A percentile compares a stretch with the other conserved stretches of the same genome.
phyloP scores from a whole-genome alignment of 2,113 vertebrate species.

The Rhegmatorhina hoffmannsi region DNA sequence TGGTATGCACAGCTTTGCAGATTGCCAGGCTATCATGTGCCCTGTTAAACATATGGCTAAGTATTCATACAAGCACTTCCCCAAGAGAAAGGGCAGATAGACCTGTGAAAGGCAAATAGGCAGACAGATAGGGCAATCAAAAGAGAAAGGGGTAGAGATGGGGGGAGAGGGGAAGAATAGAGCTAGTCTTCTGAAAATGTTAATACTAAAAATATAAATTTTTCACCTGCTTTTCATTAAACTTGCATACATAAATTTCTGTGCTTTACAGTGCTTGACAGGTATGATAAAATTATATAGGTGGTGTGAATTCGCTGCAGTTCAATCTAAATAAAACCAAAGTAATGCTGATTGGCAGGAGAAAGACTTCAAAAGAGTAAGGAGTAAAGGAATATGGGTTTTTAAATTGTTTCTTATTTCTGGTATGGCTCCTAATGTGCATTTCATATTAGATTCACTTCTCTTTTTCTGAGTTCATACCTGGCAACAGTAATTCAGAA shows the following conservation, averaged over 20 bases:
- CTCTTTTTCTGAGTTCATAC: not conserved
- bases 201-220: not conserved
- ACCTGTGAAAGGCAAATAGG: not conserved
- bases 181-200: not conserved
- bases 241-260: not conserved
- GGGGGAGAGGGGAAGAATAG: not conserved
- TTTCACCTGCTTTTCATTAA: constrained; percentile 8
- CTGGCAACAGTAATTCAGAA: not conserved
- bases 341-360: not conserved
- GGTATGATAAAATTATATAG: not conserved
- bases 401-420: not conserved
- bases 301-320: not conserved
- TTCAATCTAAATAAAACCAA: not conserved
- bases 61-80: not conserved
- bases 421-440: not conserved
- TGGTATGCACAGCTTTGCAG: not conserved
- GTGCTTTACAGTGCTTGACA: not conserved
- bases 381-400: not conserved
- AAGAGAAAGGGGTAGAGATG: not conserved
- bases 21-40: not conserved
- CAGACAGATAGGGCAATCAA: not conserved
- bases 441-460: not conserved
- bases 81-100: not conserved
- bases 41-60: not conserved
- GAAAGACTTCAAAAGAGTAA: not conserved